These are phyloP conservation scores for Sarcophaga carnaria DNA, from an alignment of 2,888 invertebrate species.

Conservation along the genomic window DNA sequence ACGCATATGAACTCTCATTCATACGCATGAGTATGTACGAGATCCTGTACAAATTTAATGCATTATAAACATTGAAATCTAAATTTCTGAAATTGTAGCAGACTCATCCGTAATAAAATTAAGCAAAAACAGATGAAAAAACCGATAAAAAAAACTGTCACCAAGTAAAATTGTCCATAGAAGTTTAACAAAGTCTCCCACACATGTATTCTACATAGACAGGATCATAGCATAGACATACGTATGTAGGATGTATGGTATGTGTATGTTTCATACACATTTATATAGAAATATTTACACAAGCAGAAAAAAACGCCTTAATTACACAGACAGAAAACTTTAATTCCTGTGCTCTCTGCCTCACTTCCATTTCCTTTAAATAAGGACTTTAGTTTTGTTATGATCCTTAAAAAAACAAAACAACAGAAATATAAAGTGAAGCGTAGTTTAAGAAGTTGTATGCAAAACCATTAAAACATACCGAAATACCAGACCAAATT, in stretches of 20 bases:
- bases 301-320: slow-evolving; percentile 7
- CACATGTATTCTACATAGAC: neutral
- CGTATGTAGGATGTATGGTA: neutral
- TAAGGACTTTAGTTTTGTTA: neutral
- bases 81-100: slow-evolving; percentile 8
- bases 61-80: slow-evolving; percentile 16
- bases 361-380: too few relatives aligned
- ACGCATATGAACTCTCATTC: neutral
- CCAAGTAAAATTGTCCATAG: neutral
- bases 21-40: neutral
- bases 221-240: neutral
- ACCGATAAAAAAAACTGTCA: neutral
- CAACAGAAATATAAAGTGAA: neutral
- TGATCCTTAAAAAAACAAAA: neutral
- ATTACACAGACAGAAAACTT: slow-evolving; percentile 23
- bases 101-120: slow-evolving; percentile 4
- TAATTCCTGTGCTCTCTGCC: neutral
- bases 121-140: neutral
- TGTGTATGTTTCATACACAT: neutral
- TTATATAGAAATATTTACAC: neutral
- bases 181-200: neutral
- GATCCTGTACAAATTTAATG: slow-evolving; percentile 5
- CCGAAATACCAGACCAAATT: neutral
- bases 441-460: neutral
- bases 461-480: neutral